Percentiles rank a stretch among this genome's conserved stretches.
phyloP scores from a whole-genome alignment of 2,888 invertebrate genomes.

The Latrodectus elegans region DNA sequence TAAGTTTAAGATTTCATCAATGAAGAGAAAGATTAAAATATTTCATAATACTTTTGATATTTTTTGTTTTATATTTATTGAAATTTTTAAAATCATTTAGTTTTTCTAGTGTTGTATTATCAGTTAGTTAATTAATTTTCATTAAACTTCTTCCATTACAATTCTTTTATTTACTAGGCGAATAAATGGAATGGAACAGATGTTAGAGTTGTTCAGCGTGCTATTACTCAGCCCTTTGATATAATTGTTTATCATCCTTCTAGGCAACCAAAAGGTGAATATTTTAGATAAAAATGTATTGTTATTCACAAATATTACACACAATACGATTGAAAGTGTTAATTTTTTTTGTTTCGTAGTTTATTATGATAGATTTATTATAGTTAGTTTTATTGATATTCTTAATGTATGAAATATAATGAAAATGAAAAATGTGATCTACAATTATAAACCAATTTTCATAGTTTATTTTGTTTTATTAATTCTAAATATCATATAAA shows the following conservation, averaged over 20 bases:
- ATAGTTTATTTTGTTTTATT: too few species aligned
- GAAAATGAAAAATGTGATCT: too few species aligned
- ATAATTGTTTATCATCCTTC: conserved; percentile 87
- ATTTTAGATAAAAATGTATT: background rate
- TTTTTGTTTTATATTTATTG: background rate
- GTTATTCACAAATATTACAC: too few species aligned
- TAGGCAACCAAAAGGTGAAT: conserved; percentile 80
- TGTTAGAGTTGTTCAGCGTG: conserved; percentile 85
- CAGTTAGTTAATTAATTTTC: background rate
- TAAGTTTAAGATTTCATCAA: background rate
- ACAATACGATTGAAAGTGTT: too few species aligned
- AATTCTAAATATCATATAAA: too few species aligned
- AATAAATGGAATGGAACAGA: conserved; percentile 90
- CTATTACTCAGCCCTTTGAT: conserved; percentile 92
- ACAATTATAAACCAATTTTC: too few species aligned
- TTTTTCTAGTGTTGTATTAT: background rate
- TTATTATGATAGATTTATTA: too few species aligned
- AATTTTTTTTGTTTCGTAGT: too few species aligned
- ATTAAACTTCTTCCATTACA: background rate
- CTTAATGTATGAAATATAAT: too few species aligned
- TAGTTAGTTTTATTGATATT: too few species aligned
- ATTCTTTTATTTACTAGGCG: conserved; percentile 76
- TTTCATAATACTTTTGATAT: background rate
- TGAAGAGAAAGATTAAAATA: background rate
- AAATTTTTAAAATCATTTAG: background rate